phyloP scores from a whole-genome alignment of 2,113 vertebrate species.

The Mesembrinibis cayennensis region DNA sequence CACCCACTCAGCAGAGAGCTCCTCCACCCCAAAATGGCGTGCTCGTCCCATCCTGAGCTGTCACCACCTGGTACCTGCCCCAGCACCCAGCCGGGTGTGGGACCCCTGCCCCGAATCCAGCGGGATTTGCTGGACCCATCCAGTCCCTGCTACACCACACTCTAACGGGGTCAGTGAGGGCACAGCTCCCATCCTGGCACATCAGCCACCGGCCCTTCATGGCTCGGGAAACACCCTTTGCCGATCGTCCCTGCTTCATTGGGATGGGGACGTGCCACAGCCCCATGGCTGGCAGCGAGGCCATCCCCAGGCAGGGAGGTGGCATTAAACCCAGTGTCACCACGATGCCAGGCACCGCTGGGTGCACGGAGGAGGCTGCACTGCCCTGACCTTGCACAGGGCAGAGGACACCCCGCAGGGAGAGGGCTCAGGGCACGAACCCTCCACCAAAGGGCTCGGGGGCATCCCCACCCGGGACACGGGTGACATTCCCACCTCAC shows the following conservation, averaged over 20 bases:
- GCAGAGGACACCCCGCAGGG: fast-evolving
- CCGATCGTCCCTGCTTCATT: fast-evolving
- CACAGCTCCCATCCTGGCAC: fast-evolving
- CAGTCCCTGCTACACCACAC: fast-evolving
- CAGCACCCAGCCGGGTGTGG: neutral
- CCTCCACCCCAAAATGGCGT: neutral
- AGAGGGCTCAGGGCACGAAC: fast-evolving
- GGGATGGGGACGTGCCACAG: neutral
- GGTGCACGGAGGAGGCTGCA: fast-evolving
- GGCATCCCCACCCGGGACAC: fast-evolving
- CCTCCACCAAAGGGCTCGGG: neutral
- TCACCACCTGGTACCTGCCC: neutral
- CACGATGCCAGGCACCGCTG: fast-evolving
- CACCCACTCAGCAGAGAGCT: neutral
- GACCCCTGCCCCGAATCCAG: neutral
- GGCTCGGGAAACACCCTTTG: neutral
- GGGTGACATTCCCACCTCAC: neutral
- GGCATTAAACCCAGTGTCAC: neutral
- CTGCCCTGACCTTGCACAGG: neutral
- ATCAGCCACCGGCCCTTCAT: fast-evolving
- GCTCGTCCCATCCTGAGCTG: fast-evolving
- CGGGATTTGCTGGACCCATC: neutral
- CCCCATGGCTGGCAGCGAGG: fast-evolving
- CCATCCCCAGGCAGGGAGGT: neutral
- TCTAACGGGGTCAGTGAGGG: fast-evolving